Conservation (phyloP, 1,140 invertebrate genomes). For the Bathynomus jamesi region DNA sequence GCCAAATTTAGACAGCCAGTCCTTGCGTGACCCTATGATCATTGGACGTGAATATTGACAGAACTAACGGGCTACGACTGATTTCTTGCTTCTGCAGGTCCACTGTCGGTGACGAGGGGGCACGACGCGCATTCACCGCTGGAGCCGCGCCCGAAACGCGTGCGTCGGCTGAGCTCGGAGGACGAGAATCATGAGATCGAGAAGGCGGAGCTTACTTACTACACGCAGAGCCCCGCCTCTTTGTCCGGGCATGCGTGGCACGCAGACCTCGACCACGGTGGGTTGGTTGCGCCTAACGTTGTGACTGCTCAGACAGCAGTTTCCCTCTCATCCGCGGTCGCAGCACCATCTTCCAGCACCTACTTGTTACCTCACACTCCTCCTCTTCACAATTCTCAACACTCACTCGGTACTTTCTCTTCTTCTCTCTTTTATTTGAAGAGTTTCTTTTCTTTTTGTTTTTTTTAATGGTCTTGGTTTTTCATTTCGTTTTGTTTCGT, state of each 20-base stretch:
- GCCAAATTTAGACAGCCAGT: no score
- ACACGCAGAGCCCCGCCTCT: conserved; percentile 52
- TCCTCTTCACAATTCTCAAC: conserved; percentile 41
- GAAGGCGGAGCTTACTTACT: conserved; percentile 50
- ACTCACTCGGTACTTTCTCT: conserved; percentile 26
- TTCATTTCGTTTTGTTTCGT: background rate
- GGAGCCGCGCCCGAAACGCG: conserved; percentile 50
- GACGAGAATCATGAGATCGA: conserved; percentile 39
- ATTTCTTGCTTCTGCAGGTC: conserved; percentile 37
- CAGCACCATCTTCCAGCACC: conserved; percentile 53
- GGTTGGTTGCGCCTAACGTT: conserved; percentile 25
- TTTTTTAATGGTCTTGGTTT: background rate
- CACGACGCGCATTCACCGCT: conserved; percentile 32
- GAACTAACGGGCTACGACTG: no score
- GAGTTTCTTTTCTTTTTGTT: background rate
- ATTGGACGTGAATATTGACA: no score
- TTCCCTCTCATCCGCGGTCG: conserved; percentile 46
- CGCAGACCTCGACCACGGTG: conserved; percentile 52
- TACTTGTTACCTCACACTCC: conserved; percentile 52
- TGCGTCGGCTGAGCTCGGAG: conserved; percentile 50
- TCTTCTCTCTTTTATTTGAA: conserved; percentile 10
- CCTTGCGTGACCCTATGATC: no score
- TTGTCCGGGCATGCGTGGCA: conserved; percentile 52
- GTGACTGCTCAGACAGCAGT: conserved; percentile 1
- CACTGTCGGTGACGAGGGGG: conserved; percentile 36